Evolutionary conservation across 2,113 vertebrate species (phyloP), one percentile per base, ranked within the genome.

Genomic region (Gulo gulo): DNA sequence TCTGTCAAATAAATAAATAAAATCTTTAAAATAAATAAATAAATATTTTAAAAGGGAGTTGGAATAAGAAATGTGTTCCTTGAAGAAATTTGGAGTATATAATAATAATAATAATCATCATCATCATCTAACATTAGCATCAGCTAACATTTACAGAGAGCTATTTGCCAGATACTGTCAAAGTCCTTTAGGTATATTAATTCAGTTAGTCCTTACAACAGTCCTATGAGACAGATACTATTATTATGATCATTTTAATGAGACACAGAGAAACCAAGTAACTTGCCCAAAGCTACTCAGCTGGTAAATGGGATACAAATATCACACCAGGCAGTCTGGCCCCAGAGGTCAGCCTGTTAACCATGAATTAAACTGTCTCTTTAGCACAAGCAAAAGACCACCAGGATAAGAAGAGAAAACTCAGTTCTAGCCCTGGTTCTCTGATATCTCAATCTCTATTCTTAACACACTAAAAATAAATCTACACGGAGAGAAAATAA

Each of bases 401-500:
- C 11, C 47, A 23, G 42, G 61, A 79, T 73, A 74, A 94, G 34
- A 91, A 24, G 36, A 55, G 24, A 91, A 93, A 87, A 89, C 23
- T 59, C 42, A 71, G 34, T 74, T 88, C 26, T n/a, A 73, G 74
- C 11, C 36, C 26, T 79, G 15, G 20, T 45, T 91, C 52, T 89
- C 69, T 85, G 15, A 39, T 20, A 45, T 31, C 45, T 92, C 84
- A 91, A 88, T 67, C 86, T 90, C 82, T 69, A 76, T 76, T 88
- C 42, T 95, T 88, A 84, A 84, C 29, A 94, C 13, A 57, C 47
- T 50, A 52, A 63, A 69, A 95, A 88, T 16, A 74, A 81, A 96
- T 20, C 11, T 31, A 88, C 26, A 85, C 31, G 52, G 20, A 91
- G 36, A 78, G 24, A 74, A 88, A 91, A 87, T 57, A 85, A 94